Evolutionary conservation across 2,113 vertebrate species (phyloP).

Genomic region (Xenopus laevis): DNA sequence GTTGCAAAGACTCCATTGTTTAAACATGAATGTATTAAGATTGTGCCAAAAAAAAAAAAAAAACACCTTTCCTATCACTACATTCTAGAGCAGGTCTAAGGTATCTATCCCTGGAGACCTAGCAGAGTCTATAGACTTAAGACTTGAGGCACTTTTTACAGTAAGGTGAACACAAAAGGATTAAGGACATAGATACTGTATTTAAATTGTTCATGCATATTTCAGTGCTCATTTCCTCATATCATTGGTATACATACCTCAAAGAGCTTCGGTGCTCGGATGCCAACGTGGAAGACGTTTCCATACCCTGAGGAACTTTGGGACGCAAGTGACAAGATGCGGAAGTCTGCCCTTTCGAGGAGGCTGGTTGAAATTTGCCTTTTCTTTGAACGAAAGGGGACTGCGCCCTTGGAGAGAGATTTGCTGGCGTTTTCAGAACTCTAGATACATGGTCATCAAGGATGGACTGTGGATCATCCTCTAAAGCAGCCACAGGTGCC

Average conservation of each 20-base stretch:
- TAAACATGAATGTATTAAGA: too few relatives aligned
- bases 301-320: constrained; percentile 29
- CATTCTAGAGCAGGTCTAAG: too few relatives aligned
- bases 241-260: constrained; percentile 18
- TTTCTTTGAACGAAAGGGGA: constrained; percentile 42
- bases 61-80: too few relatives aligned
- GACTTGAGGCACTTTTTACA: too few relatives aligned
- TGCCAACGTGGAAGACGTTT: not conserved
- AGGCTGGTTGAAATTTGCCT: constrained; percentile 35
- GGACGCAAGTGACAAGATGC: constrained; percentile 26
- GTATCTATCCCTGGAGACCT: too few relatives aligned
- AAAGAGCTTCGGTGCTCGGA: constrained; percentile 12
- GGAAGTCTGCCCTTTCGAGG: constrained; percentile 30
- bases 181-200: too few relatives aligned
- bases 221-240: not conserved
- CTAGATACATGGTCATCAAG: constrained; percentile 43
- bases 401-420: constrained; percentile 36
- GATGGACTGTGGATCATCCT: constrained; percentile 40
- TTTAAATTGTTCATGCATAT: not conserved
- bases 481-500: constrained; percentile 5
- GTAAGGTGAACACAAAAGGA: too few relatives aligned
- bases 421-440: constrained; percentile 38
- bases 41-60: too few relatives aligned
- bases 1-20: too few relatives aligned
- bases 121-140: too few relatives aligned